Conservation (phyloP, 2,888 invertebrate species). For the Folsomia candida region DNA sequence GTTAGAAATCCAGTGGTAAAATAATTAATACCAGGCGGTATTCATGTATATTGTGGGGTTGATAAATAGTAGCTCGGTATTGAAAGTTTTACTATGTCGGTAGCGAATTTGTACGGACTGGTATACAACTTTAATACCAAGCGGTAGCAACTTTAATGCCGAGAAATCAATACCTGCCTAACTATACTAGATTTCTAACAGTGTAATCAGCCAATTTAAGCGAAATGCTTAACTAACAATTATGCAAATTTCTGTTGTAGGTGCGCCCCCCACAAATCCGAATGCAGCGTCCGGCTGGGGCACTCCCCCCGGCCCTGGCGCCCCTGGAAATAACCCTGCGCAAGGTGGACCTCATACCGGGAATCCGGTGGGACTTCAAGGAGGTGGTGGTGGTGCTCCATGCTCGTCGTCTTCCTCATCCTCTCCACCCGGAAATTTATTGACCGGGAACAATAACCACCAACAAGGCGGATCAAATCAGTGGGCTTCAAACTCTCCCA, state of each 20-base stretch:
- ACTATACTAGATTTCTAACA: too few species aligned
- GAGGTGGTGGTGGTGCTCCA: constrained; percentile 51
- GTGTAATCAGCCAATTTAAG: too few species aligned
- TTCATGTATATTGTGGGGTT: too few species aligned
- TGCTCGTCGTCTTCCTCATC: constrained; percentile 47
- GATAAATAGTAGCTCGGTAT: too few species aligned
- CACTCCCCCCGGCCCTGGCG: constrained; percentile 31
- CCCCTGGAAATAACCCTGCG: constrained; percentile 3
- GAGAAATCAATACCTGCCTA: too few species aligned
- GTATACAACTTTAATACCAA: too few species aligned
- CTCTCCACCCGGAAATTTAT: constrained; percentile 42
- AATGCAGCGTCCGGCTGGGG: constrained; percentile 60
- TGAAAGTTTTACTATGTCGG: too few species aligned
- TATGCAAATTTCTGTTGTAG: constrained; percentile 11
- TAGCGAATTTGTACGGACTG: too few species aligned
- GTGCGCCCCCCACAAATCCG: constrained; percentile 66
- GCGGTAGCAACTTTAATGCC: too few species aligned
- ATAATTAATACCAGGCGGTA: too few species aligned
- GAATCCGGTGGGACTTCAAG: constrained; percentile 44
- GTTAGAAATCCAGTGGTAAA: too few species aligned
- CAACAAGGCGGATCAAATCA: constrained; percentile 48
- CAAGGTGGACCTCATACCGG: not conserved
- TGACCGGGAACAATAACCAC: constrained; percentile 49
- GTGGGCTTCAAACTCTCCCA: constrained; percentile 50
- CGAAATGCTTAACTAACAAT: not conserved